These are phyloP conservation scores for Cephus pygmeus DNA, from an alignment of 2,888 invertebrate species.

Conservation along the genomic window DNA sequence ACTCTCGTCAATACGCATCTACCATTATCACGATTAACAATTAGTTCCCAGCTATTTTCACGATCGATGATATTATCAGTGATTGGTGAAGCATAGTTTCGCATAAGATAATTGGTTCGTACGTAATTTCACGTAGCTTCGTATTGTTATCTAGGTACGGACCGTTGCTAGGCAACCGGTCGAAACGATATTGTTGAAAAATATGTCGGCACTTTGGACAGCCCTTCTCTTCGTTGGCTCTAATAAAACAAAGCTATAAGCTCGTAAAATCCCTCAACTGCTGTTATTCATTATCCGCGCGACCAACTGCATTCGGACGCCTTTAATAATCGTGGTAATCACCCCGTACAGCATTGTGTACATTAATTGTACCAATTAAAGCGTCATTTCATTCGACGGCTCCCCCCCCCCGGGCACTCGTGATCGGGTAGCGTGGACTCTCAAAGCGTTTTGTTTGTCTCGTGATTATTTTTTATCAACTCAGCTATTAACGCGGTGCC, in stretches of 20 bases:
- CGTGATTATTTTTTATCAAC: neutral
- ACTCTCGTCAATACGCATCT: neutral
- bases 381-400: neutral
- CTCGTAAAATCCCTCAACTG: neutral
- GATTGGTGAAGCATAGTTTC: neutral
- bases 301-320: neutral
- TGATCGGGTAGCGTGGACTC: neutral
- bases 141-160: neutral
- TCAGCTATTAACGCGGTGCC: neutral
- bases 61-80: neutral
- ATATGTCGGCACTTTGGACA: neutral
- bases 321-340: conserved; percentile 6
- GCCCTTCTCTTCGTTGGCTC: neutral
- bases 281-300: neutral
- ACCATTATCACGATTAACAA: neutral
- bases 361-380: conserved; percentile 33
- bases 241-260: neutral
- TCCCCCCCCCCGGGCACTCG: neutral
- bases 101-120: neutral
- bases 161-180: neutral
- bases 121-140: neutral
- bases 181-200: neutral
- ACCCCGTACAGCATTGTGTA: neutral
- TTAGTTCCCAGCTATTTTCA: neutral
- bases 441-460: neutral